A percentile compares a stretch with the other conserved stretches of the same genome.
phyloP scores from a whole-genome alignment of 2,797 vertebrate genomes.

The Sebastes vulpes region DNA sequence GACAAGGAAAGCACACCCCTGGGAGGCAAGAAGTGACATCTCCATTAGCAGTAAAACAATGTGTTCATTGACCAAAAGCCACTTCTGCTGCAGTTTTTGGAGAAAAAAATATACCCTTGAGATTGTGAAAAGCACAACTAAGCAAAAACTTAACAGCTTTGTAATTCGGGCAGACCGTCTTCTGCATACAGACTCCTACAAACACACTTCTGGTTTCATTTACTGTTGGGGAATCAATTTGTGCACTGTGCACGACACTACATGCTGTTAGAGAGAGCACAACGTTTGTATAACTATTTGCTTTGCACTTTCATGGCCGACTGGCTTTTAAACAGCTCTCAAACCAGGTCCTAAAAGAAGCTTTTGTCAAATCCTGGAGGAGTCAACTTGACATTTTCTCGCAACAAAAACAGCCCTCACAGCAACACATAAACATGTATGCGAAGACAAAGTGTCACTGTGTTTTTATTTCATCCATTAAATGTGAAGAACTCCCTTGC shows the following conservation, averaged over 20 bases:
- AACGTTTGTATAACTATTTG: neutral
- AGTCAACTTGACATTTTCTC: slow-evolving; percentile 27
- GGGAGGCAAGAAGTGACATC: neutral
- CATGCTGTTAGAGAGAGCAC: neutral
- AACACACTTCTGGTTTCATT: neutral
- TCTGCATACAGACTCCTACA: neutral
- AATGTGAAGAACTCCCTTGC: slow-evolving; percentile 12
- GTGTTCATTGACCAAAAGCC: slow-evolving; percentile 3
- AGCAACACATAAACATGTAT: neutral
- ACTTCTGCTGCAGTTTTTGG: neutral
- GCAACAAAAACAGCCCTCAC: neutral
- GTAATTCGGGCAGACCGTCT: neutral
- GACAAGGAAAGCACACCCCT: slow-evolving; percentile 31
- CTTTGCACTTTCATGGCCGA: neutral
- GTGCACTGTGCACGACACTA: neutral
- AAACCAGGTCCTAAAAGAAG: neutral
- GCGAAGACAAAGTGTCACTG: neutral
- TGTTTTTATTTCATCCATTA: slow-evolving; percentile 3
- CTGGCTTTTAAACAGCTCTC: neutral
- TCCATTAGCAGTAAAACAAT: slow-evolving; percentile 5
- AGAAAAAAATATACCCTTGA: neutral
- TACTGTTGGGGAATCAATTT: neutral
- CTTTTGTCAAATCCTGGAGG: neutral
- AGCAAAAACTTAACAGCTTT: neutral
- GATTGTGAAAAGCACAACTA: neutral